phyloP scores from a whole-genome alignment of 2,888 invertebrate species.

The Rhyacophila evoluta region DNA sequence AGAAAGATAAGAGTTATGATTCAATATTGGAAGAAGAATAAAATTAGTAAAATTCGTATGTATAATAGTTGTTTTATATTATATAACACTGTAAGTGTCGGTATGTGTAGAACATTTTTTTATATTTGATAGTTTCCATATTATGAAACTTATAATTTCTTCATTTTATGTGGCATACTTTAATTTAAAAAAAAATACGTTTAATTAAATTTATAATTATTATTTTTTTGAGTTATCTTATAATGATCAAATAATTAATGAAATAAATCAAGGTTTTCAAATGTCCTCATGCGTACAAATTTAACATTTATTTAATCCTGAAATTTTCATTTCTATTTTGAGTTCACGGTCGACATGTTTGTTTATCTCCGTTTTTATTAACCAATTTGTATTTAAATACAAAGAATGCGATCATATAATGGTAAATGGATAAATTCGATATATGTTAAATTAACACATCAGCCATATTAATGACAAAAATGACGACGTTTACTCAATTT shows the following conservation, averaged over 20 bases:
- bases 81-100: no score
- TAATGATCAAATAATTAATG: neutral
- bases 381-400: conserved; percentile 32
- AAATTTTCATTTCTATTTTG: conserved; percentile 23
- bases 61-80: no score
- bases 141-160: no score
- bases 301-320: conserved; percentile 11
- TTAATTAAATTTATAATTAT: no score
- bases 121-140: no score
- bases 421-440: conserved; percentile 20
- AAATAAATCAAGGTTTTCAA: neutral
- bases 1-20: no score
- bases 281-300: neutral
- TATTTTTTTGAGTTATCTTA: neutral
- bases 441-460: conserved; percentile 33
- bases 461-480: neutral
- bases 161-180: no score
- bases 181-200: no score
- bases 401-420: conserved; percentile 33
- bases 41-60: no score
- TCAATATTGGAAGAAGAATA: no score
- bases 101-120: no score
- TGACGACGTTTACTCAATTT: neutral
- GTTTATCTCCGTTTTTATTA: conserved; percentile 13
- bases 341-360: conserved; percentile 40